Evolutionary conservation across 2,797 vertebrate genomes (phyloP).

Genomic region (Danio albolineatus): DNA sequence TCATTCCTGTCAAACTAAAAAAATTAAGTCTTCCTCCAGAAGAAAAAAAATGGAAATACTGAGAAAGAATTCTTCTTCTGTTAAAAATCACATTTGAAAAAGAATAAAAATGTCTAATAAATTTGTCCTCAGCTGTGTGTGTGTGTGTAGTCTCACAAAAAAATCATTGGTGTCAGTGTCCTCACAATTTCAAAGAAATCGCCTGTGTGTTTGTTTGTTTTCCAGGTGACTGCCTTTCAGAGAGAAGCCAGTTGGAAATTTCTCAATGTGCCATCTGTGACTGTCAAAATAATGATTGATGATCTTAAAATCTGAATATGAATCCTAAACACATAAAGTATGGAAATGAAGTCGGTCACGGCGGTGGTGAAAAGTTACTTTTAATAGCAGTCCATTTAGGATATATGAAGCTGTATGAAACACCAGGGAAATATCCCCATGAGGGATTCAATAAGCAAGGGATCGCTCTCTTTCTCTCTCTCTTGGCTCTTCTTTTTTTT

Average conservation of each 20-base stretch:
- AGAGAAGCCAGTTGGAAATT: slow-evolving; percentile 52
- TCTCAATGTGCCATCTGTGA: slow-evolving; percentile 57
- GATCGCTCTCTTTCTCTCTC: background rate
- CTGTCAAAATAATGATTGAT: slow-evolving; percentile 61
- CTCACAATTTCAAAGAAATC: too few species aligned
- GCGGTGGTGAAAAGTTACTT: slow-evolving; percentile 17
- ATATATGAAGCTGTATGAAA: background rate
- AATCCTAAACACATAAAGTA: slow-evolving; percentile 43
- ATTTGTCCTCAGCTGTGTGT: too few species aligned
- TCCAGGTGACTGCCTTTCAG: slow-evolving; percentile 55
- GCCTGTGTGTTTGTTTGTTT: background rate
- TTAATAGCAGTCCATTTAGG: background rate
- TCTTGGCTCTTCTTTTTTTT: too few species aligned
- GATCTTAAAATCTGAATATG: slow-evolving; percentile 46
- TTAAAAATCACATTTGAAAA: too few species aligned
- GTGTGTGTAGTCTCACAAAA: too few species aligned
- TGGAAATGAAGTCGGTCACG: slow-evolving; percentile 20
- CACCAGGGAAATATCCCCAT: background rate
- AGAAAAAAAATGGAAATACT: too few species aligned
- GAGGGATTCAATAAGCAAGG: slow-evolving; percentile 20
- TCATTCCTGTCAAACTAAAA: too few species aligned
- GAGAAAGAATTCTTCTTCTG: too few species aligned
- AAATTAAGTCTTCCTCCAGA: too few species aligned
- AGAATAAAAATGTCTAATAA: too few species aligned
- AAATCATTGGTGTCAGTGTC: too few species aligned